These are phyloP conservation scores for Diplodus sargus DNA, from an alignment of 2,797 vertebrate genomes.

Conservation along the genomic window DNA sequence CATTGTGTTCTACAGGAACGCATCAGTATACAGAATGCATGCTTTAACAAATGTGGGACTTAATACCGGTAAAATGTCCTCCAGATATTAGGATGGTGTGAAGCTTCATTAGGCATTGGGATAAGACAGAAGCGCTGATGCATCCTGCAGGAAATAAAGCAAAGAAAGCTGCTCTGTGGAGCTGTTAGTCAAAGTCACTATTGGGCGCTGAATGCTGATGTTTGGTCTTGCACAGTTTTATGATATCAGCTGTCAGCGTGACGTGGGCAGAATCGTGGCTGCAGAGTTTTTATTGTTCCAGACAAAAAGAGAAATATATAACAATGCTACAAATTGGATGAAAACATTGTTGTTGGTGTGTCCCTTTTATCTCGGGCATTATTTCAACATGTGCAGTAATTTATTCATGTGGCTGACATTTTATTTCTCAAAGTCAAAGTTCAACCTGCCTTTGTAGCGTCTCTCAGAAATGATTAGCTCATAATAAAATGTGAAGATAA, in stretches of 20 bases:
- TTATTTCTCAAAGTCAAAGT: slow-evolving; percentile 40
- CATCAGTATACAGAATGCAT: slow-evolving; percentile 16
- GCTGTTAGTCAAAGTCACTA: slow-evolving; percentile 45
- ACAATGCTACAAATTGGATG: background rate
- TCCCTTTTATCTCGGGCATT: background rate
- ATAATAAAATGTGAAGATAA: slow-evolving; percentile 41
- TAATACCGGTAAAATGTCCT: slow-evolving; percentile 43
- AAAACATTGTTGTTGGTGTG: background rate
- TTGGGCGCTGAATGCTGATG: slow-evolving; percentile 47
- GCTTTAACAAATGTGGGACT: slow-evolving; percentile 28
- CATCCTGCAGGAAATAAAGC: slow-evolving; percentile 43
- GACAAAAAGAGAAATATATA: background rate
- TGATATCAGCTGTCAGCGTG: slow-evolving; percentile 43
- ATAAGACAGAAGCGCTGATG: slow-evolving; percentile 36
- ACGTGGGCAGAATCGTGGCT: slow-evolving; percentile 32
- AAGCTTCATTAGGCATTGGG: slow-evolving; percentile 60
- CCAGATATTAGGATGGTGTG: slow-evolving; percentile 52
- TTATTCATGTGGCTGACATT: slow-evolving; percentile 28
- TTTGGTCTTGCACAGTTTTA: slow-evolving; percentile 41
- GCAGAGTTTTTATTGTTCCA: background rate
- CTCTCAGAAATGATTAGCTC: slow-evolving; percentile 29
- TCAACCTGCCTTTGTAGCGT: slow-evolving; percentile 14
- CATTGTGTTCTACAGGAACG: slow-evolving; percentile 1
- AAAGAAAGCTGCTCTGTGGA: slow-evolving; percentile 27
- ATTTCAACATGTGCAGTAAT: slow-evolving; percentile 13